A percentile compares a stretch with the other conserved stretches of the same genome.
Conservation (phyloP, 2,113 vertebrate genomes). For the Numida meleagris region DNA sequence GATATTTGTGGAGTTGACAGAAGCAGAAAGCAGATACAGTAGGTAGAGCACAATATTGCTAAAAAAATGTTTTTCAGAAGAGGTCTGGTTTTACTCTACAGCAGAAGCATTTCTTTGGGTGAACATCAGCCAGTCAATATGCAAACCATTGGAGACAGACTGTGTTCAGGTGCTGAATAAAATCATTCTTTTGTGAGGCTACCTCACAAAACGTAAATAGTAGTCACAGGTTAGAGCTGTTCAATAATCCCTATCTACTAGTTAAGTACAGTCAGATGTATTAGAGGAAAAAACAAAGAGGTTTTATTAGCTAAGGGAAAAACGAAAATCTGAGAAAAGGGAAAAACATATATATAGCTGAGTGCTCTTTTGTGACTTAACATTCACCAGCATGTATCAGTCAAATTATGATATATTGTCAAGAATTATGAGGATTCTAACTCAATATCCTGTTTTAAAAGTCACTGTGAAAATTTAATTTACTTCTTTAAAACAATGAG, state of each 20-base stretch:
- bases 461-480: background rate
- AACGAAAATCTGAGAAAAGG: background rate
- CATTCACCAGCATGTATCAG: background rate
- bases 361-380: background rate
- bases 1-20: background rate
- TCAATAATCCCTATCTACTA: background rate
- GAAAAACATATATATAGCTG: background rate
- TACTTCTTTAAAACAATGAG: background rate
- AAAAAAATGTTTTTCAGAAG: background rate
- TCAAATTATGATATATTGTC: background rate
- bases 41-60: background rate
- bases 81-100: background rate
- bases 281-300: background rate
- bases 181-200: background rate
- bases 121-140: background rate
- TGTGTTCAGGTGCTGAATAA: background rate
- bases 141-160: background rate
- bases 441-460: background rate
- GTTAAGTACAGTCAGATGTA: background rate
- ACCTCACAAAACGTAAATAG: background rate
- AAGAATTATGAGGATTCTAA: background rate
- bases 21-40: background rate
- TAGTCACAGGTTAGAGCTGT: background rate
- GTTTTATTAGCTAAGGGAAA: background rate
- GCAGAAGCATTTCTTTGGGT: background rate